A percentile compares a stretch with the other conserved stretches of the same genome.
phyloP scores from a whole-genome alignment of 2,888 invertebrate genomes.

The Macaria notata region DNA sequence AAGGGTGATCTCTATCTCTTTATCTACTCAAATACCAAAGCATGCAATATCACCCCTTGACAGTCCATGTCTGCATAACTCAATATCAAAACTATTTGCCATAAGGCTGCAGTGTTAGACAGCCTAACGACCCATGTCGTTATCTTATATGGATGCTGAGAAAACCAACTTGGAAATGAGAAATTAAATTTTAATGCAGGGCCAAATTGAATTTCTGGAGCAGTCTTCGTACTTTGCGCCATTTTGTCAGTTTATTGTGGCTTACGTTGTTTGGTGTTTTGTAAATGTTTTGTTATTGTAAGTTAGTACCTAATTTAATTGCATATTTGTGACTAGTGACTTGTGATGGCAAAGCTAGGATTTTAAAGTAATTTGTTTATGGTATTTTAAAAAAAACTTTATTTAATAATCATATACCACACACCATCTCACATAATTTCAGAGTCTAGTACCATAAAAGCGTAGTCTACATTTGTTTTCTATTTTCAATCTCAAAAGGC shows the following conservation, averaged over 20 bases:
- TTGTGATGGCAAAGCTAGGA: no score
- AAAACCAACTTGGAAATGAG: slow-evolving; percentile 24
- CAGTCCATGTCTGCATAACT: slow-evolving; percentile 71
- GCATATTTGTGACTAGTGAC: no score
- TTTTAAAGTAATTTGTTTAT: no score
- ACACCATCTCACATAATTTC: no score
- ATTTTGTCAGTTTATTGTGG: background rate
- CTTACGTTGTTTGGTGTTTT: no score
- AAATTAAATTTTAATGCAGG: slow-evolving; percentile 24
- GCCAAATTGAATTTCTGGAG: slow-evolving; percentile 33
- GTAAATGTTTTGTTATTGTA: background rate
- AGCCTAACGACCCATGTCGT: slow-evolving; percentile 44
- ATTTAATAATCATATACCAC: no score
- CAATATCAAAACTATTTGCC: slow-evolving; percentile 73
- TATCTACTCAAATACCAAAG: slow-evolving; percentile 46
- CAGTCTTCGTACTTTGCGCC: slow-evolving; percentile 20
- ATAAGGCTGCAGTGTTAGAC: slow-evolving; percentile 38
- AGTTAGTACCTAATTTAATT: no score
- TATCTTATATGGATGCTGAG: slow-evolving; percentile 35
- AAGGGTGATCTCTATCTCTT: no score
- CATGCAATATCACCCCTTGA: slow-evolving; percentile 49
- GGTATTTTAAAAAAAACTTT: no score
- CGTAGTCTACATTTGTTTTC: no score
- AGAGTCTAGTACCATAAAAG: no score
- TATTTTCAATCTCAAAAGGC: no score